Conservation (phyloP, 2,113 vertebrate genomes). For the Callipepla californica region DNA sequence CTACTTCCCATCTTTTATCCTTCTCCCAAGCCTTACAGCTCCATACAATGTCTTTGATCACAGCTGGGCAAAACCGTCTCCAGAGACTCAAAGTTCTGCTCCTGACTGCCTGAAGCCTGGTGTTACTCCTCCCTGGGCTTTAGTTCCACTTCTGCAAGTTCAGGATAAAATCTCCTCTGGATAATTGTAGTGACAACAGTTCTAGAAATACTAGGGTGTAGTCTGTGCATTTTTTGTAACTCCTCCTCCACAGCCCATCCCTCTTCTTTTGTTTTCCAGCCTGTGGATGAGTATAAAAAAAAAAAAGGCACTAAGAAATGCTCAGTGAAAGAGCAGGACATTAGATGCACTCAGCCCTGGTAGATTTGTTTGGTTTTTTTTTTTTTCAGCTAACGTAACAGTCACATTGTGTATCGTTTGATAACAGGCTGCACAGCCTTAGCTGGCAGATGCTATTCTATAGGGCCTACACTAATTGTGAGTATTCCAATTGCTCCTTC, state of each 20-base stretch:
- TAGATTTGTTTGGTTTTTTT: not conserved
- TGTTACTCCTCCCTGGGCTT: not conserved
- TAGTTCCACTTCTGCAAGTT: slow-evolving; percentile 29
- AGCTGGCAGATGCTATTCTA: not conserved
- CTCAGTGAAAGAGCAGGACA: not conserved
- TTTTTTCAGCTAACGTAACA: not conserved
- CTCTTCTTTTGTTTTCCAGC: slow-evolving; percentile 23
- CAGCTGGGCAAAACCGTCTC: not conserved
- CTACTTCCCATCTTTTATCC: not conserved
- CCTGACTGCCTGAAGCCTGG: not conserved
- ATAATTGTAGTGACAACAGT: slow-evolving; percentile 12
- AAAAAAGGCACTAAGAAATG: not conserved
- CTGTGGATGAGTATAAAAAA: slow-evolving; percentile 9
- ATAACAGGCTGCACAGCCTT: not conserved
- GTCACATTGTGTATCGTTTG: not conserved
- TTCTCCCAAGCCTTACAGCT: not conserved
- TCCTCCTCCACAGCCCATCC: not conserved
- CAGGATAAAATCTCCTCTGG: slow-evolving; percentile 4
- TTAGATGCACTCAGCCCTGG: not conserved
- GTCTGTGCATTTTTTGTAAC: not conserved
- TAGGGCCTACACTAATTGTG: not conserved
- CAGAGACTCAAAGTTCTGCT: not conserved
- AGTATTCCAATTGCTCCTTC: not conserved
- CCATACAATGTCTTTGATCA: not conserved
- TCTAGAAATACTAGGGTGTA: slow-evolving; percentile 3